phyloP scores from a whole-genome alignment of 2,888 invertebrate species.

The Stramonita haemastoma region DNA sequence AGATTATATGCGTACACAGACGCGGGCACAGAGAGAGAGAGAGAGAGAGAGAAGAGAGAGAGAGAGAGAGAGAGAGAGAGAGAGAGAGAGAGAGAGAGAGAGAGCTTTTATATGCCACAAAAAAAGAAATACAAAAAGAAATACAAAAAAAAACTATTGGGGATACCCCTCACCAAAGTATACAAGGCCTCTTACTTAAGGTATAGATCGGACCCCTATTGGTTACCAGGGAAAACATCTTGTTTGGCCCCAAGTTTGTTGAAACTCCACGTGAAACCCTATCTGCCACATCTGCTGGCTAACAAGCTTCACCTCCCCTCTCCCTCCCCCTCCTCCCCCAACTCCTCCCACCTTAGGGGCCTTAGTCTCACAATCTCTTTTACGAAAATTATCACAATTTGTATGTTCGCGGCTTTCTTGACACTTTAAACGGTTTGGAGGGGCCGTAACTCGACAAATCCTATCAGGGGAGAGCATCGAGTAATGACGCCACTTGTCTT shows the following conservation, averaged over 20 bases:
- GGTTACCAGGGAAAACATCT: neutral
- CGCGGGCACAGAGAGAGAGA: no score
- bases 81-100: neutral
- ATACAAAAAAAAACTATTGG: neutral
- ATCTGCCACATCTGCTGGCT: neutral
- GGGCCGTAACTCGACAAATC: conserved; percentile 13
- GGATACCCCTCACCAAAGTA: neutral
- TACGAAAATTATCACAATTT: conserved; percentile 4
- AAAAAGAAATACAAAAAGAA: neutral
- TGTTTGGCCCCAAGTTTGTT: neutral
- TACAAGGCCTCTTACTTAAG: no score
- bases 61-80: neutral
- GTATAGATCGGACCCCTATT: neutral
- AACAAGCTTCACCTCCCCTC: neutral
- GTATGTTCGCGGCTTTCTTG: conserved; percentile 3
- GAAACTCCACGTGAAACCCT: neutral
- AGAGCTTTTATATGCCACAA: no score
- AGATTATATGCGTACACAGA: no score
- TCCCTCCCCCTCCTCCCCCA: neutral
- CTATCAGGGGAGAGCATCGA: neutral
- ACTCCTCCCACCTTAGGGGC: neutral
- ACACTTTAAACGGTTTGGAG: neutral
- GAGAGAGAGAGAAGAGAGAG: neutral
- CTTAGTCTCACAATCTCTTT: neutral
- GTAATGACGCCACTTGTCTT: conserved; percentile 33